Conservation (phyloP, 2,113 vertebrate genomes). For the Suncus etruscus region DNA sequence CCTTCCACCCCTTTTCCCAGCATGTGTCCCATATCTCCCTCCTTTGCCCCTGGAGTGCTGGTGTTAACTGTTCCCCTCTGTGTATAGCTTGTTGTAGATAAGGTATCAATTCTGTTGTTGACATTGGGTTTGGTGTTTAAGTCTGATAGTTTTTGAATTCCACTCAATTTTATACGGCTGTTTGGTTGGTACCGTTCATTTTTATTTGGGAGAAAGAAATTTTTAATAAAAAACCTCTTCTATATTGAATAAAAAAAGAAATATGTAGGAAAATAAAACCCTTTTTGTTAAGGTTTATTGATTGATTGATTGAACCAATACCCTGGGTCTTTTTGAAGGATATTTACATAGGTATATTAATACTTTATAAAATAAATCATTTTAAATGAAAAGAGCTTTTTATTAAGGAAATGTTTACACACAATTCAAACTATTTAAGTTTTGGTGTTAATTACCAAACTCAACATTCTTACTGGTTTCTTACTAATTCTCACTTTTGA, state of each 20-base stretch:
- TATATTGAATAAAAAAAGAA: constrained; percentile 10
- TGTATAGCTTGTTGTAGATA: too few species aligned
- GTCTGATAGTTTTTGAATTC: too few species aligned
- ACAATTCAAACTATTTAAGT: constrained; percentile 27
- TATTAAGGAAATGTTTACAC: background rate
- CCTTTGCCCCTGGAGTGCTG: too few species aligned
- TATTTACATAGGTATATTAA: background rate
- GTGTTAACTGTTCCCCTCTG: too few species aligned
- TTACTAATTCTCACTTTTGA: constrained; percentile 55
- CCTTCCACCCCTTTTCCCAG: too few species aligned
- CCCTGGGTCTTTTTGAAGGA: background rate
- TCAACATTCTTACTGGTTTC: constrained; percentile 23
- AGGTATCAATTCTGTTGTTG: too few species aligned
- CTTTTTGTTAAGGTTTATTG: too few species aligned
- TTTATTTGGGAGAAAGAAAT: too few species aligned
- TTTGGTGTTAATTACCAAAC: background rate
- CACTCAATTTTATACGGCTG: too few species aligned
- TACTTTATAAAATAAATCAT: constrained; percentile 20
- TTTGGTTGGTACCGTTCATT: too few species aligned
- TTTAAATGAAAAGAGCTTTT: constrained; percentile 11
- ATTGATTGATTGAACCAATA: background rate
- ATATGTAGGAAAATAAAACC: background rate
- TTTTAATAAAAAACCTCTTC: background rate
- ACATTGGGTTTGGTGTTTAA: too few species aligned
- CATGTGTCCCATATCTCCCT: too few species aligned